Conservation (phyloP, 2,888 invertebrate species). For the Taphrorychus bicolor region DNA sequence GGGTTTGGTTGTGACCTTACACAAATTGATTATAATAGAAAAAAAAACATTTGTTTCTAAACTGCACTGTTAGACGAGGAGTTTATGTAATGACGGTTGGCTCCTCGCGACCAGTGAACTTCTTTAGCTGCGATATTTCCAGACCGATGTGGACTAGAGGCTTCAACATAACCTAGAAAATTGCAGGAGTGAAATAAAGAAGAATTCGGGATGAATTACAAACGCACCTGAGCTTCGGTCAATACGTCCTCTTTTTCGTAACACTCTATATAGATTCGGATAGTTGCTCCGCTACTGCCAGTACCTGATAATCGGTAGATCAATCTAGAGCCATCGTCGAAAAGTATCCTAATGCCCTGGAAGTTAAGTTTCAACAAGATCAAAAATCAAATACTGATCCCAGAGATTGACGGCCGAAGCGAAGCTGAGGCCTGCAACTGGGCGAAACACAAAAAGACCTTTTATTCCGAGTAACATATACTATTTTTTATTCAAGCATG, state of each 20-base stretch:
- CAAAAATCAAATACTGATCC: not conserved
- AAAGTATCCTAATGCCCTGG: constrained; percentile 91
- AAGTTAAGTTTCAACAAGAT: constrained; percentile 37
- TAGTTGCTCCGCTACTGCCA: constrained; percentile 97
- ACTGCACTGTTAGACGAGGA: not conserved
- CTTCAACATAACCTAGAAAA: constrained; percentile 70
- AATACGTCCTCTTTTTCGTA: constrained; percentile 80
- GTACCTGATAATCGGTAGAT: constrained; percentile 96
- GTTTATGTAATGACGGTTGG: constrained; percentile 96
- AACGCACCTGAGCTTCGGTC: constrained; percentile 67
- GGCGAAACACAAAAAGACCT: too few species aligned
- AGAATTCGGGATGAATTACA: too few species aligned
- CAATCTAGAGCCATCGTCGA: constrained; percentile 93
- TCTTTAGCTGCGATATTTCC: constrained; percentile 78
- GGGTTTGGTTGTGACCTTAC: not conserved
- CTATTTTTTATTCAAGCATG: too few species aligned
- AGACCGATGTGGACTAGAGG: constrained; percentile 91
- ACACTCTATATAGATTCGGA: constrained; percentile 94
- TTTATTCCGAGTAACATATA: too few species aligned
- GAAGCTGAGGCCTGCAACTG: too few species aligned
- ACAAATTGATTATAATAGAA: not conserved
- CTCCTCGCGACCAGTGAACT: constrained; percentile 85
- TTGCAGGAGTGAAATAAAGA: not conserved
- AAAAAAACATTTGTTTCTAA: not conserved
- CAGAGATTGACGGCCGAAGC: too few species aligned